Conservation (phyloP, 1,140 invertebrate genomes). For the Magallana angulata region DNA sequence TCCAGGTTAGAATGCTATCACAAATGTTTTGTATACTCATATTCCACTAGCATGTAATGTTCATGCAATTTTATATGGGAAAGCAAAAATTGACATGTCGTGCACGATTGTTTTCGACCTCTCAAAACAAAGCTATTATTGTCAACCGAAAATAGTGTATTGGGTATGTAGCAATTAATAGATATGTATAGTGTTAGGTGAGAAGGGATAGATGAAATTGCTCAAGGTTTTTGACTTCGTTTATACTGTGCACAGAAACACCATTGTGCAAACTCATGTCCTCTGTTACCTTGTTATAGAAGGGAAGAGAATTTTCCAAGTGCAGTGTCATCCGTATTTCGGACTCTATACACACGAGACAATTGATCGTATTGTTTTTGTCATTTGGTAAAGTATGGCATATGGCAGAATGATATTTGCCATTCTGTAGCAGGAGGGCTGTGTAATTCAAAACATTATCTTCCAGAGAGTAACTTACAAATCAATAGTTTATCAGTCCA, state of each 20-base stretch:
- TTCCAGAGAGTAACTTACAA: constrained; percentile 14
- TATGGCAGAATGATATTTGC: constrained; percentile 13
- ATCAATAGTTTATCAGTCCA: constrained; percentile 34
- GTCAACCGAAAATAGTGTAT: constrained; percentile 17
- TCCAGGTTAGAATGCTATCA: constrained; percentile 18
- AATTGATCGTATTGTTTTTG: background rate
- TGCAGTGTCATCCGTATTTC: background rate
- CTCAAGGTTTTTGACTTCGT: background rate
- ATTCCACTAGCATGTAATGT: constrained; percentile 25
- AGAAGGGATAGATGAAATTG: constrained; percentile 10
- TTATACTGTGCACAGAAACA: constrained; percentile 2
- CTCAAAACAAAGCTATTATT: constrained; percentile 7
- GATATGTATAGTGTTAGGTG: background rate
- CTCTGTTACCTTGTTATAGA: background rate
- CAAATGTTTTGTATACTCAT: constrained; percentile 19
- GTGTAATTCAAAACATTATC: constrained; percentile 34
- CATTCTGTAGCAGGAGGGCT: background rate
- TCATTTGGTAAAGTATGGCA: constrained; percentile 29
- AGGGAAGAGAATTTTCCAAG: constrained; percentile 1
- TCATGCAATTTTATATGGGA: constrained; percentile 8
- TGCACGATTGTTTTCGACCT: background rate
- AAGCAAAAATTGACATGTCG: constrained; percentile 26
- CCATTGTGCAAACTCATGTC: constrained; percentile 1
- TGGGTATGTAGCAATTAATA: constrained; percentile 28
- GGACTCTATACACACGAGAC: background rate